phyloP scores from a whole-genome alignment of 2,113 vertebrate genomes.

The Malurus elegans region DNA sequence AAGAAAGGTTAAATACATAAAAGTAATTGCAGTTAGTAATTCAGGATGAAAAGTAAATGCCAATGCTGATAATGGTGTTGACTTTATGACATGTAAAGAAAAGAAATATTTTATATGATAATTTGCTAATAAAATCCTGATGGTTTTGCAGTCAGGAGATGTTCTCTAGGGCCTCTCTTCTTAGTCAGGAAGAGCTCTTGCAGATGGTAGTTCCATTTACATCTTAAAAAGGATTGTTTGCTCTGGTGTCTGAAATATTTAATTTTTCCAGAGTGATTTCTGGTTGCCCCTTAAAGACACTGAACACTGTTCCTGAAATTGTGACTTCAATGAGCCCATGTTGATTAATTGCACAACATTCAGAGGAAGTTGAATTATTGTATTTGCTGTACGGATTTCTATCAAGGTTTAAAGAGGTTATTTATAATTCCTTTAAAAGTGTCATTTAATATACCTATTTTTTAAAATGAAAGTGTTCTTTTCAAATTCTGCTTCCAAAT shows the following conservation, averaged over 20 bases:
- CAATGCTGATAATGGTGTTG: not conserved
- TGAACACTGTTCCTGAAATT: not conserved
- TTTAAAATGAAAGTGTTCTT: not conserved
- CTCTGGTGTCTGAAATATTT: not conserved
- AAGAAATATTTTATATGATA: not conserved
- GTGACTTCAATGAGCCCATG: not conserved
- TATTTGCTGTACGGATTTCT: not conserved
- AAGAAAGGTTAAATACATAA: not conserved
- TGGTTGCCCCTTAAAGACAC: not conserved
- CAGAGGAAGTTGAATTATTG: not conserved
- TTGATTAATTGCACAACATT: not conserved
- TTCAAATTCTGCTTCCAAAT: not conserved
- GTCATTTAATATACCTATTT: rapidly evolving
- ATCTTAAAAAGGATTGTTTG: not conserved
- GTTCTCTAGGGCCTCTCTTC: not conserved
- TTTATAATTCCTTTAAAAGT: not conserved
- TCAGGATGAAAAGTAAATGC: not conserved
- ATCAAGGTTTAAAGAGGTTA: not conserved
- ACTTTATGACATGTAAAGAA: not conserved
- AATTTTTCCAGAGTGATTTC: not conserved
- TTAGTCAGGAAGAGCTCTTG: not conserved
- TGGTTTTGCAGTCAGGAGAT: not conserved
- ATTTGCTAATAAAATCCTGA: not conserved
- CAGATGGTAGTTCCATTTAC: not conserved
- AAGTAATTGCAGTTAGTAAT: not conserved